Conservation (phyloP, 2,888 invertebrate species). For the Liopterus haemorrhoidalis region DNA sequence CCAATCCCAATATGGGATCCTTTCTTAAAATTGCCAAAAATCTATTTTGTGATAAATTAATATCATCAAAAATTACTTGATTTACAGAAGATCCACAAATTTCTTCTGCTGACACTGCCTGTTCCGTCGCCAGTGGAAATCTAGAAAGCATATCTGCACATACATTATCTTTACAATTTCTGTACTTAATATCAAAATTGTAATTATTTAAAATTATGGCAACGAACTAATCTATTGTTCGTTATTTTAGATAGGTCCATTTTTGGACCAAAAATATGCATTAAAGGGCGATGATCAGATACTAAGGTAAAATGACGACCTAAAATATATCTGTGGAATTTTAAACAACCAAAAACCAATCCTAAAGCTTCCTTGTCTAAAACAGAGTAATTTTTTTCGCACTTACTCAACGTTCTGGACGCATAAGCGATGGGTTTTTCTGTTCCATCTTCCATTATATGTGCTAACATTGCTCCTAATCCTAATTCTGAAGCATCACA, state of each 20-base stretch:
- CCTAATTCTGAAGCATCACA: slow-evolving; percentile 41
- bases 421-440: slow-evolving; percentile 30
- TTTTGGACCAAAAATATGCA: slow-evolving; percentile 31
- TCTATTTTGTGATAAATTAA: too few relatives aligned
- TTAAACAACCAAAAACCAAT: slow-evolving; percentile 30
- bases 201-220: slow-evolving; percentile 35
- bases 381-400: slow-evolving; percentile 30
- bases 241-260: slow-evolving; percentile 28
- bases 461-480: slow-evolving; percentile 34
- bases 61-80: too few relatives aligned
- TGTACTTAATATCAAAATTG: slow-evolving; percentile 19
- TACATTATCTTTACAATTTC: slow-evolving; percentile 2
- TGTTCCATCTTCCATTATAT: slow-evolving; percentile 23
- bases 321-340: slow-evolving; percentile 24
- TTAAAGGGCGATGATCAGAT: slow-evolving; percentile 39
- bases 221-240: slow-evolving; percentile 31
- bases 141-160: slow-evolving; percentile 7
- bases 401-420: slow-evolving; percentile 22
- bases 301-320: slow-evolving; percentile 31
- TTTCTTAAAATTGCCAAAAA: too few relatives aligned
- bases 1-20: too few relatives aligned
- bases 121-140: too few relatives aligned
- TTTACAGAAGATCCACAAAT: too few relatives aligned
- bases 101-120: too few relatives aligned
- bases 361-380: slow-evolving; percentile 32